Evolutionary conservation across 2,888 invertebrate genomes (phyloP).

Genomic region (Pyrgus malvae): DNA sequence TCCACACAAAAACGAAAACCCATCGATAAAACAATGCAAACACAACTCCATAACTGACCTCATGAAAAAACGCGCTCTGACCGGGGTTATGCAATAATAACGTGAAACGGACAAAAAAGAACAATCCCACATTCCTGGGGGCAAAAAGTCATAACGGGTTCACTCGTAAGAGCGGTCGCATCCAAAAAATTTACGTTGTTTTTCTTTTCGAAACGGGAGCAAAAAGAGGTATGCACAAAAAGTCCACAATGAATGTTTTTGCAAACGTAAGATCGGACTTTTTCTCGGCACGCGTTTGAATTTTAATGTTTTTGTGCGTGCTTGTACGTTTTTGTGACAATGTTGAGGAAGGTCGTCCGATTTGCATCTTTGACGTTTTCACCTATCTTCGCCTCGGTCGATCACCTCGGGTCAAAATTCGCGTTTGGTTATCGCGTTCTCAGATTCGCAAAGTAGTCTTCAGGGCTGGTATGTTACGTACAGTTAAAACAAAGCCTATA

Average conservation of each 20-base stretch:
- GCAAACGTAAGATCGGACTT: constrained; percentile 66
- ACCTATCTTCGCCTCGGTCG: constrained; percentile 9
- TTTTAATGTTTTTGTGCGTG: constrained; percentile 60
- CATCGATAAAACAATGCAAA: constrained; percentile 1
- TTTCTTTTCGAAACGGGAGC: constrained; percentile 61
- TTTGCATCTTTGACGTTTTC: constrained; percentile 33
- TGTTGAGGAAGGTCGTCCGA: constrained; percentile 60
- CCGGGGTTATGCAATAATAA: constrained; percentile 55
- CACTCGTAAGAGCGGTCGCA: constrained; percentile 46
- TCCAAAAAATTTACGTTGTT: constrained; percentile 44
- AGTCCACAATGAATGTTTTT: constrained; percentile 70
- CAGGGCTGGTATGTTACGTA: no score
- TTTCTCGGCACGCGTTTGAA: constrained; percentile 75
- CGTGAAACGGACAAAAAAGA: constrained; percentile 46
- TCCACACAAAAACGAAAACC: neutral
- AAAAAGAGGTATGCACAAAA: constrained; percentile 65
- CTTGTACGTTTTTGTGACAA: constrained; percentile 45
- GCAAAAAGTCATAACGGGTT: constrained; percentile 75
- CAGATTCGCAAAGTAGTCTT: no score
- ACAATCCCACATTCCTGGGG: constrained; percentile 49
- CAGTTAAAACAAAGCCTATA: no score
- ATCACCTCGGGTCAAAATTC: neutral
- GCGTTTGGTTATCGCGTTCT: no score
- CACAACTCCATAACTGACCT: constrained; percentile 28
- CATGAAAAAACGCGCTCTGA: constrained; percentile 32